Percentiles rank a stretch among this genome's conserved stretches.
phyloP scores from a whole-genome alignment of 2,113 vertebrate species.

The Solea senegalensis region DNA sequence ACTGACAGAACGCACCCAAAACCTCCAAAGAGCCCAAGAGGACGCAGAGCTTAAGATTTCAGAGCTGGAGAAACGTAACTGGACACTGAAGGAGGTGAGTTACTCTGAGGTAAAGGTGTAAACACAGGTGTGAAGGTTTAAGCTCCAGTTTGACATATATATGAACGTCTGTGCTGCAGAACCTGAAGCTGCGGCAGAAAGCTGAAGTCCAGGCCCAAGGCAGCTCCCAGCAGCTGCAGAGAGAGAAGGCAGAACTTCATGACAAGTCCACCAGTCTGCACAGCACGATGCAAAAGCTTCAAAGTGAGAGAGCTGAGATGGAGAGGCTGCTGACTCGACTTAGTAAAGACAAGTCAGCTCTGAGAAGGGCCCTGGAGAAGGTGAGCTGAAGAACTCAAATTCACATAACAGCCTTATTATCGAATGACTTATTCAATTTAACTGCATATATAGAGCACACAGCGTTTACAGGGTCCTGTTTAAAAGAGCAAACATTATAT shows the following conservation, averaged over 20 bases:
- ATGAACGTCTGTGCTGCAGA: constrained; percentile 59
- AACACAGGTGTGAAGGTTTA: not conserved
- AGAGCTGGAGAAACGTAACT: constrained; percentile 72
- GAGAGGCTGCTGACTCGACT: constrained; percentile 65
- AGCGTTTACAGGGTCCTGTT: no score
- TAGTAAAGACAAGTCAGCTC: constrained; percentile 75
- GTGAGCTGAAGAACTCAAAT: constrained; percentile 54
- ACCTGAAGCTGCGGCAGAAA: constrained; percentile 59
- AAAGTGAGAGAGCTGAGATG: constrained; percentile 75
- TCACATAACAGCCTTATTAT: no score
- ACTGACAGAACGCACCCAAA: constrained; percentile 69
- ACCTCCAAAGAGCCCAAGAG: constrained; percentile 71
- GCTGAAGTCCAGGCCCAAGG: constrained; percentile 49
- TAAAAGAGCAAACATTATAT: no score
- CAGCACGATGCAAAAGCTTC: constrained; percentile 62
- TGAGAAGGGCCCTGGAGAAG: constrained; percentile 80
- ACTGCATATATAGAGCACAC: no score
- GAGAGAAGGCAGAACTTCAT: constrained; percentile 65
- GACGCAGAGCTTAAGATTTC: constrained; percentile 61
- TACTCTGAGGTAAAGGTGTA: not conserved
- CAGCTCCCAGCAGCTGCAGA: constrained; percentile 53
- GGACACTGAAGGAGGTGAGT: constrained; percentile 77
- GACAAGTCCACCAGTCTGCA: constrained; percentile 64
- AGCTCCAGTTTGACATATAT: constrained; percentile 15
- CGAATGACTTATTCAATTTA: no score